Conservation (phyloP, 2,113 vertebrate species). For the Lampris incognitus region DNA sequence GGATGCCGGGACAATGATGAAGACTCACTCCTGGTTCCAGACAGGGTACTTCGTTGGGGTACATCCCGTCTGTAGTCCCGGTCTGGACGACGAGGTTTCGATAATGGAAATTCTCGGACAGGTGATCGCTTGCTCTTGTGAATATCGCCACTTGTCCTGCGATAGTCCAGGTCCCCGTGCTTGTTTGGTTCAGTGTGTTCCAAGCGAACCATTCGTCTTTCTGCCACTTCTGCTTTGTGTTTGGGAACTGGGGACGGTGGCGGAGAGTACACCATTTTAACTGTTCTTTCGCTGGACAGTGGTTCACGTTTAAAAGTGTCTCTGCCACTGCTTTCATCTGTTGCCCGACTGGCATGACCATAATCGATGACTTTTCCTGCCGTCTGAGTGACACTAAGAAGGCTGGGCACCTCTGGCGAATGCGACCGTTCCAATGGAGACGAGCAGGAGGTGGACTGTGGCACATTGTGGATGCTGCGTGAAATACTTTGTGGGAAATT, state of each 20-base stretch:
- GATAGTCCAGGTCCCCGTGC: constrained; percentile 74
- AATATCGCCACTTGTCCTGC: constrained; percentile 46
- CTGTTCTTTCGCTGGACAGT: constrained; percentile 71
- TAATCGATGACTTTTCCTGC: constrained; percentile 93
- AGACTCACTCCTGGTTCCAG: constrained; percentile 53
- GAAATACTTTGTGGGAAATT: constrained; percentile 30
- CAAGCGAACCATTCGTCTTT: constrained; percentile 59
- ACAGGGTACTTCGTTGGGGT: constrained; percentile 43
- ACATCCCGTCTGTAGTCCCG: constrained; percentile 79
- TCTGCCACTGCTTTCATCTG: constrained; percentile 53
- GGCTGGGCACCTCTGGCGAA: constrained; percentile 66
- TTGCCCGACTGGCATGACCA: constrained; percentile 88
- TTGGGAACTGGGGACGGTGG: constrained; percentile 21
- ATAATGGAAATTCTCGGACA: constrained; percentile 73
- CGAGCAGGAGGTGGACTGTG: constrained; percentile 49
- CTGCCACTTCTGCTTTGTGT: constrained; percentile 50
- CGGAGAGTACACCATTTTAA: constrained; percentile 63
- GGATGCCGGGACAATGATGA: constrained; percentile 50
- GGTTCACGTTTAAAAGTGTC: constrained; percentile 81
- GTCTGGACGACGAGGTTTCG: constrained; percentile 78
- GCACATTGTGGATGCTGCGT: constrained; percentile 46
- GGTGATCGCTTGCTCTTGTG: constrained; percentile 59
- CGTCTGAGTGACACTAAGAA: constrained; percentile 70
- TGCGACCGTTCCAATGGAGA: constrained; percentile 13
- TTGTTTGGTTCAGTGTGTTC: constrained; percentile 71